A percentile compares a stretch with the other conserved stretches of the same genome.
Conservation (phyloP, 2,888 invertebrate genomes). For the Sceliomorpha sp. region DNA sequence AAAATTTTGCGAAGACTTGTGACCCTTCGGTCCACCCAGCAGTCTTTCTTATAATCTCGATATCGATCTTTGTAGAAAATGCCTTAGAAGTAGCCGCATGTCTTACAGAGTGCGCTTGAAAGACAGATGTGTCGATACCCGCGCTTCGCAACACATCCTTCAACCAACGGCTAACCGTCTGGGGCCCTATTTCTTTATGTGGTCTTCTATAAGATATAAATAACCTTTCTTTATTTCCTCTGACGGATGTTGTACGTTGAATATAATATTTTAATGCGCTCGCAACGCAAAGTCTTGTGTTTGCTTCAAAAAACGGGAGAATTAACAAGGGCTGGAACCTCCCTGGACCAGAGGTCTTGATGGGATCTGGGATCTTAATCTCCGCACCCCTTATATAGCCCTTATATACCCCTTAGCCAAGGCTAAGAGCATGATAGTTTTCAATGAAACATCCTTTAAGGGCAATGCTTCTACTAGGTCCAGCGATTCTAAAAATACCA, state of each 20-base stretch:
- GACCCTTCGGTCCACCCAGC: conserved; percentile 12
- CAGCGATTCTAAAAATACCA: conserved; percentile 10
- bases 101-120: background rate
- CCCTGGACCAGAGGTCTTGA: conserved; percentile 37
- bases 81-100: conserved; percentile 16
- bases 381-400: background rate
- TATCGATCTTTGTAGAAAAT: background rate
- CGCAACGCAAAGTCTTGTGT: conserved; percentile 12
- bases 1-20: conserved; percentile 13
- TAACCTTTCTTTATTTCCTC: background rate
- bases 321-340: conserved; percentile 21
- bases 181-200: background rate
- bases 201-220: background rate
- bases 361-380: conserved; percentile 32
- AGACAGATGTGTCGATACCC: background rate
- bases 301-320: background rate
- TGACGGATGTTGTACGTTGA: background rate
- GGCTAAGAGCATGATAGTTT: conserved; percentile 23
- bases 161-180: conserved; percentile 14
- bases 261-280: conserved; percentile 5
- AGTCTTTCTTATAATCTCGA: conserved; percentile 11
- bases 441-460: conserved; percentile 11
- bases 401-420: conserved; percentile 20
- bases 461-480: conserved; percentile 11
- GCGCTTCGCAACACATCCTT: background rate